Base-by-base conservation (phyloP, 37 sponge, comb jelly and placozoan genomes). In the Amphimedon queenslandica region DNA sequence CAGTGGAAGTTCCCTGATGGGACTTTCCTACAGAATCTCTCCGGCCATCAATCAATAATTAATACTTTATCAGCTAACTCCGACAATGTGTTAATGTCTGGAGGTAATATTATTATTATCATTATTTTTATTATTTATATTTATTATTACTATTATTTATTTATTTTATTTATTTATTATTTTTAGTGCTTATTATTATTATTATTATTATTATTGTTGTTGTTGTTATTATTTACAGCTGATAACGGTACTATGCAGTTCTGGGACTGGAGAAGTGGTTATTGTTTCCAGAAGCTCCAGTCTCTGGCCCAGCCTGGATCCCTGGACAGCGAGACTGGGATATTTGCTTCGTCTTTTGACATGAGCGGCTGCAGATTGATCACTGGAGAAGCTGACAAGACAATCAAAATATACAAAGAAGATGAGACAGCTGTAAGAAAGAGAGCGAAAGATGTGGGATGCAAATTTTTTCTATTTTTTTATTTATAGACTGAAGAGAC, bases 261-360 rank as follows among this genome's bases (percentile, higher is more conserved):
- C 86, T 98, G 99, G 99, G 99, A 98, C 73, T 98, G 96, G 96
- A 83, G 80, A 58, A 92, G 90, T 33, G 99, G 99, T 4, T 90
- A 95, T 77, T 92, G 92, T 76, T 98, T 98, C 78, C 99, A 98
- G 76, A 81, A 93, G 66, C 64, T 90, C 16, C 95, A 94, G 63
- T 82, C 96, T 0, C 35, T 64, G 4, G 93, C 82, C 3, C 99
- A 98, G 87, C 99, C 99, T 2, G 99, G 99, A 3, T 98, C 99
- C 57, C 78, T 98, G 58, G 99, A 98, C 83, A 92, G 93, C 27
- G 99, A 98, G 66, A 93, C 96, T 0, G 99, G 99, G 0, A 85
- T 98, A 34, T 98, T 92, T 81, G 82, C 82, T 55, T 58, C 79
- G 63, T 5, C 38, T 1, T 98, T 92, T 84, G 99, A 98, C 66